These are phyloP conservation scores for Hydroisotoma schaefferi DNA, from an alignment of 2,888 invertebrate genomes.

Conservation along the genomic window DNA sequence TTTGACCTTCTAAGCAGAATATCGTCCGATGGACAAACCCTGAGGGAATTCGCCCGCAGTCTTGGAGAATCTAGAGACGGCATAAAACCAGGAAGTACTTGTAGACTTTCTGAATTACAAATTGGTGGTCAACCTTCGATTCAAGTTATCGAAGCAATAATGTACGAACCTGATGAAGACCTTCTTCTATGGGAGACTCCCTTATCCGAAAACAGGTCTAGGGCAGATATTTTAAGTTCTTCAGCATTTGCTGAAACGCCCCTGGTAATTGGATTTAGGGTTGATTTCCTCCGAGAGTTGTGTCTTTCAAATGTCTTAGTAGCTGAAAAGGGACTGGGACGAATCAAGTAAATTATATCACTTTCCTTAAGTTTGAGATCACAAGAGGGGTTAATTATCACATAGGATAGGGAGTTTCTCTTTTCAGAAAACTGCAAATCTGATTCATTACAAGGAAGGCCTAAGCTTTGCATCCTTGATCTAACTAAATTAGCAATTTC, in stretches of 20 bases:
- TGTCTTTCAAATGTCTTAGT: slow-evolving; percentile 91
- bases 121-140: background rate
- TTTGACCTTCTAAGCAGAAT: slow-evolving; percentile 76
- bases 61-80: slow-evolving; percentile 46
- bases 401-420: slow-evolving; percentile 88
- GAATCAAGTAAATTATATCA: slow-evolving; percentile 80
- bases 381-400: slow-evolving; percentile 97
- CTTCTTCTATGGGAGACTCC: slow-evolving; percentile 17
- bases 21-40: slow-evolving; percentile 66
- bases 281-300: slow-evolving; percentile 72
- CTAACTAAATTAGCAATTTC: slow-evolving; percentile 93
- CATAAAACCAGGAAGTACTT: too few species aligned
- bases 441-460: slow-evolving; percentile 87
- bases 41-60: slow-evolving; percentile 71
- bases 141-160: background rate
- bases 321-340: slow-evolving; percentile 91
- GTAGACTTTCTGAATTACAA: background rate
- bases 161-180: slow-evolving; percentile 30
- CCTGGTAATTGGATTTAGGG: slow-evolving; percentile 30
- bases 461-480: slow-evolving; percentile 89
- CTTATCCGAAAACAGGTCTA: slow-evolving; percentile 34
- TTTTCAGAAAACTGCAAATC: slow-evolving; percentile 71
- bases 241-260: slow-evolving; percentile 31
- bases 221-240: slow-evolving; percentile 44
- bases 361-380: slow-evolving; percentile 93